phyloP scores from a whole-genome alignment of 2,797 vertebrate genomes.

The Pelobates cultripes region DNA sequence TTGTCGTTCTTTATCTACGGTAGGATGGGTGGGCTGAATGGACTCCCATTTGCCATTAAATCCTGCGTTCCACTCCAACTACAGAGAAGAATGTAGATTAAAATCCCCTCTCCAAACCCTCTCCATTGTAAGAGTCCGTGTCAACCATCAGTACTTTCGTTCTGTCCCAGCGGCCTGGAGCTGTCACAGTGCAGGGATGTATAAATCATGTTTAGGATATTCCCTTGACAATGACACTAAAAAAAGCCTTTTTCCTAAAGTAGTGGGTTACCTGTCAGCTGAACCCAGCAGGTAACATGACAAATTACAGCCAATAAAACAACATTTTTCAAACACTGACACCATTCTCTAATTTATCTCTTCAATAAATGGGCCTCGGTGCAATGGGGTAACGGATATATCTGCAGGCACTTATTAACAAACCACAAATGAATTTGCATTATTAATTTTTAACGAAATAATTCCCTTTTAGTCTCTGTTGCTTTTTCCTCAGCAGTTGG shows the following conservation, averaged over 20 bases:
- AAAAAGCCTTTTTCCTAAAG: constrained; percentile 90
- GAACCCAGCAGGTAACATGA: constrained; percentile 87
- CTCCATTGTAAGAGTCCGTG: constrained; percentile 43
- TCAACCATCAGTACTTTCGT: constrained; percentile 50
- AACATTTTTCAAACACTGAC: constrained; percentile 96
- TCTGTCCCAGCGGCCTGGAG: constrained; percentile 45
- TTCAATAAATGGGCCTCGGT: constrained; percentile 88
- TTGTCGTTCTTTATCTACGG: not conserved
- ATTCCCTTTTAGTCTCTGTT: constrained; percentile 74
- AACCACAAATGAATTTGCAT: constrained; percentile 87
- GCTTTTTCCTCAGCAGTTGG: constrained; percentile 34
- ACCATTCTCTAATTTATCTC: constrained; percentile 93
- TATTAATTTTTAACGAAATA: constrained; percentile 93
- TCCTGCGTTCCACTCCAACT: not conserved
- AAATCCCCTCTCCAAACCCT: constrained; percentile 10
- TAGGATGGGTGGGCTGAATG: constrained; percentile 28
- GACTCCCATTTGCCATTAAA: not conserved
- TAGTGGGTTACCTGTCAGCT: constrained; percentile 86
- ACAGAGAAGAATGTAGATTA: not conserved
- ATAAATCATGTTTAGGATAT: constrained; percentile 95
- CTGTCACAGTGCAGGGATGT: constrained; percentile 80
- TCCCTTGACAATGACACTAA: constrained; percentile 87
- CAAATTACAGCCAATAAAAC: constrained; percentile 95
- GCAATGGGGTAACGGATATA: constrained; percentile 87
- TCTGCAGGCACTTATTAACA: constrained; percentile 88